phyloP scores from a whole-genome alignment of 2,113 vertebrate species.

The Melanotaenia duboulayi region DNA sequence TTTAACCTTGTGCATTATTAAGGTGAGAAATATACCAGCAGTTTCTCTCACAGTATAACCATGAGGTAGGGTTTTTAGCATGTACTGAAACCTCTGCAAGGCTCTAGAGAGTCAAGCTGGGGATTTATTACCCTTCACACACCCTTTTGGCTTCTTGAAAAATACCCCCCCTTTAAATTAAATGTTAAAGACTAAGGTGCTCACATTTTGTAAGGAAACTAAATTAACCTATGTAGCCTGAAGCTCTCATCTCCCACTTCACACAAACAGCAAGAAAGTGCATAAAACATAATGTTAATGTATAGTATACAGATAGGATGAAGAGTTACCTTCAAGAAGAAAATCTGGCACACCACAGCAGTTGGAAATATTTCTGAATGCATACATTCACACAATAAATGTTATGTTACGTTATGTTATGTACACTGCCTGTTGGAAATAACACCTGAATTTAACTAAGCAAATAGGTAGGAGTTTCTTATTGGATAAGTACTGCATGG shows the following conservation, averaged over 20 bases:
- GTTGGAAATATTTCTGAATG: conserved; percentile 9
- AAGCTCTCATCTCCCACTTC: conserved; percentile 57
- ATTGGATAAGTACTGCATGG: too few species aligned
- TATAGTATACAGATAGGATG: conserved; percentile 33
- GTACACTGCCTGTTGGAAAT: conserved; percentile 2
- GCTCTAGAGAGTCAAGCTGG: conserved; percentile 66
- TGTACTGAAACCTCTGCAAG: conserved; percentile 67
- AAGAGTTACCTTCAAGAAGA: conserved; percentile 12
- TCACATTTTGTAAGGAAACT: conserved; percentile 74
- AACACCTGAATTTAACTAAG: too few species aligned
- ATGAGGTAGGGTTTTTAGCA: conserved; percentile 66
- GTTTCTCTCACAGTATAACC: conserved; percentile 63
- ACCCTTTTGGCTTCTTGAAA: conserved; percentile 77
- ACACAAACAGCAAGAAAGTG: conserved; percentile 54
- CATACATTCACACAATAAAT: conserved; percentile 21
- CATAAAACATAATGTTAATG: conserved; percentile 54
- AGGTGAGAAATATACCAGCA: conserved; percentile 64
- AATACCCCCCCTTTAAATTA: conserved; percentile 79
- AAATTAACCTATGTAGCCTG: conserved; percentile 75
- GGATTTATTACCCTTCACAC: conserved; percentile 82
- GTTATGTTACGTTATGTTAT: too few species aligned
- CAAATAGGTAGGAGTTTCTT: too few species aligned
- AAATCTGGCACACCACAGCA: too few species aligned
- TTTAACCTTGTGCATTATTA: conserved; percentile 78
- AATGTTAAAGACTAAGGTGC: conserved; percentile 81